Evolutionary conservation across 2,797 vertebrate genomes (phyloP).

Genomic region (Acanthis flammea): DNA sequence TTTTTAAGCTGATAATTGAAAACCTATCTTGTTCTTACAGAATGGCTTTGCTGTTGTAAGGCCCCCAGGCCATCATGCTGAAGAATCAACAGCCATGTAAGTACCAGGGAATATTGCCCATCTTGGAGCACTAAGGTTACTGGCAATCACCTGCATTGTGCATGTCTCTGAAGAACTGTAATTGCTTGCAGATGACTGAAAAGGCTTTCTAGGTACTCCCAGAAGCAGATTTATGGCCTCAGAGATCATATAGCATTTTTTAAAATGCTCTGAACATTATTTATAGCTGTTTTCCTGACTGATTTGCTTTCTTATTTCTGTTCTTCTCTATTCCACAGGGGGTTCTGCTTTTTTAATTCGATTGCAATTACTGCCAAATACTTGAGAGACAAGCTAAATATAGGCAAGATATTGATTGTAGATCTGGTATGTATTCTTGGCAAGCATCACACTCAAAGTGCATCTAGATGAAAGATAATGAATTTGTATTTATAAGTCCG

Average conservation of each 20-base stretch:
- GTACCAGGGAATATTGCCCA: conserved; percentile 79
- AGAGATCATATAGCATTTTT: conserved; percentile 88
- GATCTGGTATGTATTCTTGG: conserved; percentile 82
- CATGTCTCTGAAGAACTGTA: conserved; percentile 80
- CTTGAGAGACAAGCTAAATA: conserved; percentile 82
- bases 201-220: conserved; percentile 85
- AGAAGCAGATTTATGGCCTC: conserved; percentile 88
- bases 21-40: conserved; percentile 78
- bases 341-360: conserved; percentile 86
- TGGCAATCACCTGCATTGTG: conserved; percentile 88
- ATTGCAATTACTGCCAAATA: conserved; percentile 84
- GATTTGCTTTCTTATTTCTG: conserved; percentile 82
- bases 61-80: conserved; percentile 81
- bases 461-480: conserved; percentile 63
- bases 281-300: conserved; percentile 85
- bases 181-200: conserved; percentile 93
- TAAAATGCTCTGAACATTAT: conserved; percentile 86
- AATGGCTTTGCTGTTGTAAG: conserved; percentile 83
- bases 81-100: conserved; percentile 84
- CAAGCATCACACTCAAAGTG: conserved; percentile 50
- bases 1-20: conserved; percentile 69
- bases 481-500: conserved; percentile 60
- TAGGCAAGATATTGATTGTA: conserved; percentile 84
- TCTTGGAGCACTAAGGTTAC: conserved; percentile 76
- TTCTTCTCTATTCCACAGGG: conserved; percentile 83